Percentiles rank a stretch among this genome's conserved stretches.
phyloP scores from a whole-genome alignment of 2,888 invertebrate genomes.

The Eilema caniola region DNA sequence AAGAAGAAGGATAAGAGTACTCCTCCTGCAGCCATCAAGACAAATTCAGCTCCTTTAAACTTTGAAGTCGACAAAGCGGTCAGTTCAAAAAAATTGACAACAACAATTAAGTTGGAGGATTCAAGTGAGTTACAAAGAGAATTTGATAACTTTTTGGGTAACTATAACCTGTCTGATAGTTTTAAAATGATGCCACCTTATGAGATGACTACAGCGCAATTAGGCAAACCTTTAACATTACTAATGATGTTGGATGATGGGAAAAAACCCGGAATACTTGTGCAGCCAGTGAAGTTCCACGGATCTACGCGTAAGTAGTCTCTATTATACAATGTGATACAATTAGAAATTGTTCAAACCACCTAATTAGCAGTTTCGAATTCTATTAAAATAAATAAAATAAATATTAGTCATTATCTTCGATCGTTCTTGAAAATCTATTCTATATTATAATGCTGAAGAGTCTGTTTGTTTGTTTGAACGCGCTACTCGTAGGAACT shows the following conservation, averaged over 20 bases:
- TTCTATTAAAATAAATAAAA: no score
- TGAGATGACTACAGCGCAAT: neutral
- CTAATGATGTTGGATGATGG: conserved; percentile 9
- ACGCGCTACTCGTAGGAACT: no score
- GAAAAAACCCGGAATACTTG: neutral
- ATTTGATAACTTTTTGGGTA: neutral
- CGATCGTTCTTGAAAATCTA: no score
- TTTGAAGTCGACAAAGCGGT: neutral
- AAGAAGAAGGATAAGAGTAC: neutral
- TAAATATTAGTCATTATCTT: no score
- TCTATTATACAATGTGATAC: neutral
- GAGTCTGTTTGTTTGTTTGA: no score
- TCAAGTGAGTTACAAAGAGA: neutral
- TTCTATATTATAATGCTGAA: no score
- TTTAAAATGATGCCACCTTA: neutral
- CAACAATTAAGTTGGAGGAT: neutral
- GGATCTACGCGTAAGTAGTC: conserved; percentile 12
- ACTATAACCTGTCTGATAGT: neutral
- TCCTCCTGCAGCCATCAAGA: neutral
- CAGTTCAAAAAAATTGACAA: neutral
- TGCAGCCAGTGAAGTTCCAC: neutral
- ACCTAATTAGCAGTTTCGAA: neutral
- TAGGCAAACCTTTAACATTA: conserved; percentile 7
- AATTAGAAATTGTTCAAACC: neutral
- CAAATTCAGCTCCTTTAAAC: neutral